These are phyloP conservation scores for Drosophila pandora DNA, from an alignment of 1,140 invertebrate genomes.

Conservation along the genomic window DNA sequence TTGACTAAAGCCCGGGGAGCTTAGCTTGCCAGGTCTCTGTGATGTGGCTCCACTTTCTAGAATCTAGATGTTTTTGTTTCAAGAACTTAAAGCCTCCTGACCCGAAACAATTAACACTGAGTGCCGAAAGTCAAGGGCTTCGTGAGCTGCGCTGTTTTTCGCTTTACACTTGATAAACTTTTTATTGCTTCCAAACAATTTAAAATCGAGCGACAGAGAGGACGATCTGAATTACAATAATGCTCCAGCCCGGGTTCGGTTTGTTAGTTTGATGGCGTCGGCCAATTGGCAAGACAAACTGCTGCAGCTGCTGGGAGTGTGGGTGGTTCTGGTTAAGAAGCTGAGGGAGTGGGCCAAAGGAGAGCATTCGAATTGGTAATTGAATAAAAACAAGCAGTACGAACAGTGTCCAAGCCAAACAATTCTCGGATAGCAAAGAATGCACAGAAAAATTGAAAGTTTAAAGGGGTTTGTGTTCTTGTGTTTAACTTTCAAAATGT, in stretches of 20 bases:
- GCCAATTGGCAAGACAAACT: conserved; percentile 52
- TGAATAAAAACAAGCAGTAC: conserved; percentile 72
- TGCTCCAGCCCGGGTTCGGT: conserved; percentile 12
- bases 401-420: conserved; percentile 53
- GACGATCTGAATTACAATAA: conserved; percentile 58
- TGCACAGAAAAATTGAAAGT: conserved; percentile 1
- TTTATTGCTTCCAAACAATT: conserved; percentile 82
- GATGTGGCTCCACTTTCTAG: conserved; percentile 37
- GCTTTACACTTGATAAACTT: conserved; percentile 76
- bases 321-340: not conserved
- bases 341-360: conserved; percentile 22
- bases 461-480: not conserved
- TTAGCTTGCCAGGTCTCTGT: conserved; percentile 44
- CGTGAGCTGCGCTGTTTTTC: conserved; percentile 21
- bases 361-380: conserved; percentile 65
- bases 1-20: conserved; percentile 41
- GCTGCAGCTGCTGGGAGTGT: conserved; percentile 45
- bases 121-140: conserved; percentile 65
- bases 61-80: conserved; percentile 12
- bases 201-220: conserved; percentile 49
- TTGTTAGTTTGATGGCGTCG: conserved; percentile 40
- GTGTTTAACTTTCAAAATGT: not conserved
- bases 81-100: conserved; percentile 52
- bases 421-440: conserved; percentile 28
- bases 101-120: conserved; percentile 72